phyloP scores from a whole-genome alignment of 1,140 invertebrate genomes.

The Trinorchestia longiramus region DNA sequence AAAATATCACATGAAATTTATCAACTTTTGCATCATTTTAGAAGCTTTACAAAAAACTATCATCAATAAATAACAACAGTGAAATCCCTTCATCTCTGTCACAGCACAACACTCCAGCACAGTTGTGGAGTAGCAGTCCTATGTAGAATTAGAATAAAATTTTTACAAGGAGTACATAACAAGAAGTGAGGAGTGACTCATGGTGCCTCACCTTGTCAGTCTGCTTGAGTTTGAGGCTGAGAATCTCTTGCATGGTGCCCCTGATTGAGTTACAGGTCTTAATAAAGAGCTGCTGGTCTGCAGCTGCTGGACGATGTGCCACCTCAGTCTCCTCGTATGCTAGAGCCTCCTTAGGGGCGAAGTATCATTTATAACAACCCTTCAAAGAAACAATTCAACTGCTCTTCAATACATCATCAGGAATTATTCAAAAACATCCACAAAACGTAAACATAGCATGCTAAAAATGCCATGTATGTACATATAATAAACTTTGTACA shows the following conservation, averaged over 20 bases:
- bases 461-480: too few relatives aligned
- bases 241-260: conserved; percentile 62
- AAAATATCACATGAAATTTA: neutral
- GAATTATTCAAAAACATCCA: too few relatives aligned
- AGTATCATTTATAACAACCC: neutral
- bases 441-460: too few relatives aligned
- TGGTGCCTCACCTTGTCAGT: conserved; percentile 58
- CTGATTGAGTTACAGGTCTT: conserved; percentile 57
- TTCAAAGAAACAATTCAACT: too few relatives aligned
- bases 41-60: neutral
- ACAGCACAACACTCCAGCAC: neutral
- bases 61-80: neutral
- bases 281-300: conserved; percentile 59
- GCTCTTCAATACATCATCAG: too few relatives aligned
- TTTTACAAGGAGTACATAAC: neutral
- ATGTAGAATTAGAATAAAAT: neutral
- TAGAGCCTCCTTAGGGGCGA: conserved; percentile 57
- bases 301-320: conserved; percentile 57
- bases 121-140: neutral
- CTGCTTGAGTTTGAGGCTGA: conserved; percentile 61
- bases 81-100: neutral
- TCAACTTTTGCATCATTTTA: neutral
- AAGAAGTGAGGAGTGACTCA: neutral
- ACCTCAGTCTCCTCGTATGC: conserved; percentile 60
- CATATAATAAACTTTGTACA: too few relatives aligned